A percentile compares a stretch with the other conserved stretches of the same genome.
Conservation (phyloP, 2,888 invertebrate species). For the Antheraea yamamai region DNA sequence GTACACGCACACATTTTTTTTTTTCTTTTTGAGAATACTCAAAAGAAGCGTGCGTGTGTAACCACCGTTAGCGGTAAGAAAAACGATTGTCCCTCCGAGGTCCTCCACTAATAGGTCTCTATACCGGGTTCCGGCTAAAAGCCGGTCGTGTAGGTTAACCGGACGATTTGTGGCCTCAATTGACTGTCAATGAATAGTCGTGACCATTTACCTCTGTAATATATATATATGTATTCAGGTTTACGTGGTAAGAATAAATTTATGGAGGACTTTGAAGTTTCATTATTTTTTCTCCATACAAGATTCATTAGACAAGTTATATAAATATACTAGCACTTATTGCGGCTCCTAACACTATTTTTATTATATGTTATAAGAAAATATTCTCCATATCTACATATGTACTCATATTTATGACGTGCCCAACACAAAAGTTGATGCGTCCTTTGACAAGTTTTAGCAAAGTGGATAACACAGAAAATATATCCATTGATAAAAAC, state of each 20-base stretch:
- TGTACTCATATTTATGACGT: not conserved
- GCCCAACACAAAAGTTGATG: too few species aligned
- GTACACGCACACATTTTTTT: too few species aligned
- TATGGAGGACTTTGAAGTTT: not conserved
- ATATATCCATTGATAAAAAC: too few species aligned
- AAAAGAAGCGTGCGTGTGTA: constrained; percentile 4
- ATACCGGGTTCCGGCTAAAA: constrained; percentile 49
- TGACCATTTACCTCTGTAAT: constrained; percentile 19
- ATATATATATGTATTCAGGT: constrained; percentile 7
- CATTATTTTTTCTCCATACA: not conserved
- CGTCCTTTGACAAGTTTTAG: too few species aligned
- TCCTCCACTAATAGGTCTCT: constrained; percentile 22
- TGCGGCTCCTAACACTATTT: too few species aligned
- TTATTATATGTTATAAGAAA: too few species aligned
- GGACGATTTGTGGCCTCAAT: constrained; percentile 70
- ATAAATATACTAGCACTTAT: not conserved
- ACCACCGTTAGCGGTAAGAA: constrained; percentile 1
- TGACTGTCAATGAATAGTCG: constrained; percentile 71
- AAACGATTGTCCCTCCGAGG: constrained; percentile 14
- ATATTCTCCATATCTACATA: too few species aligned
- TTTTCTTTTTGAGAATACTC: not conserved
- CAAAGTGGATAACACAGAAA: too few species aligned
- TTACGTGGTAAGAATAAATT: not conserved
- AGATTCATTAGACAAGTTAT: not conserved
- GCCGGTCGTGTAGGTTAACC: constrained; percentile 52